Percentiles rank a stretch among this genome's conserved stretches.
Conservation (phyloP, 2,888 invertebrate genomes). For the Ophioninae sp. region DNA sequence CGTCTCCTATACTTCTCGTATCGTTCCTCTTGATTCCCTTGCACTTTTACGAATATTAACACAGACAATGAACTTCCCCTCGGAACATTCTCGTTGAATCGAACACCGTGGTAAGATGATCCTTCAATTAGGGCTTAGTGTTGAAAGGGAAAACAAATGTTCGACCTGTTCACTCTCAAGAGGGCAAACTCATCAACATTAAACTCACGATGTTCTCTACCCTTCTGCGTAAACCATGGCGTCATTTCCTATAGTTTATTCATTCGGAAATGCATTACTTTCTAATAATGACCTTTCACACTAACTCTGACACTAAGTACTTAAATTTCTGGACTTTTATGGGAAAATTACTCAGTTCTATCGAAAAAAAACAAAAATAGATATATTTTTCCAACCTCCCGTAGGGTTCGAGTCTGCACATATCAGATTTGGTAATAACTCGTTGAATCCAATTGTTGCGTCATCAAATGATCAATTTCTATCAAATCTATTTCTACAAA, state of each 20-base stretch:
- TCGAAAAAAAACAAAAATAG: not conserved
- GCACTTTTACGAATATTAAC: slow-evolving; percentile 33
- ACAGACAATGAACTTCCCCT: slow-evolving; percentile 5
- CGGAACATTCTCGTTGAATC: not conserved
- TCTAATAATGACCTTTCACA: not conserved
- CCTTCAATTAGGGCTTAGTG: slow-evolving; percentile 37
- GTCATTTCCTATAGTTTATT: not conserved
- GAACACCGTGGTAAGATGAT: slow-evolving; percentile 8
- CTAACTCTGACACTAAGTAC: not conserved
- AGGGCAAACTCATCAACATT: not conserved
- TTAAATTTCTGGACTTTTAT: not conserved
- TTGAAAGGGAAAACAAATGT: slow-evolving; percentile 36
- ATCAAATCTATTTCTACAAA: not conserved
- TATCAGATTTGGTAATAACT: too few relatives aligned
- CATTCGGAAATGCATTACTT: not conserved
- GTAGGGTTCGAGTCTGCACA: too few relatives aligned
- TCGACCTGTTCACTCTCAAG: not conserved
- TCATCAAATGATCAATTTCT: not conserved
- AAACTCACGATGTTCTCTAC: too few relatives aligned
- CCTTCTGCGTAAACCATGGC: not conserved
- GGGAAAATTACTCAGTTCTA: not conserved
- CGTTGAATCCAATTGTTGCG: too few relatives aligned
- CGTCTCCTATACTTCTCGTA: slow-evolving; percentile 6
- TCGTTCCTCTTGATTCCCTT: slow-evolving; percentile 15
- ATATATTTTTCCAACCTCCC: not conserved